These are phyloP conservation scores for Cochlearius cochlearius DNA, from an alignment of 2,113 vertebrate species.

Conservation along the genomic window DNA sequence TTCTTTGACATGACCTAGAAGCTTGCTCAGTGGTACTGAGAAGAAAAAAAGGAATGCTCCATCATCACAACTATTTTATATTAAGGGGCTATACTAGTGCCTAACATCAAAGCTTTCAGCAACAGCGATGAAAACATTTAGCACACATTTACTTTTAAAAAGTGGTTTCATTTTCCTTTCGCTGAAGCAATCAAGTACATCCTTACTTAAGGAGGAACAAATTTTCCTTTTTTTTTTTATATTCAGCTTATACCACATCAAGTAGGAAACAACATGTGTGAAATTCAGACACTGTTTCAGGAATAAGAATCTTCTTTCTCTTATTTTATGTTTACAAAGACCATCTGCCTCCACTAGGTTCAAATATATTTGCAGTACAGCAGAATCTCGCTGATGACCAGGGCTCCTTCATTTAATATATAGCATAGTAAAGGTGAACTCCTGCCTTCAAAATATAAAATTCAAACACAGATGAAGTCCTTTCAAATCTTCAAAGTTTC, in stretches of 20 bases:
- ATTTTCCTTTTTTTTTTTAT: background rate
- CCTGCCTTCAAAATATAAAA: background rate
- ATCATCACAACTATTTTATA: background rate
- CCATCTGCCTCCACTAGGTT: background rate
- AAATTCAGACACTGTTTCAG: background rate
- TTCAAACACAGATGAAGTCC: background rate
- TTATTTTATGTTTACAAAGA: background rate
- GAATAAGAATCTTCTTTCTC: background rate
- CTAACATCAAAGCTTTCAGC: background rate
- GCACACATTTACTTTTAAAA: background rate
- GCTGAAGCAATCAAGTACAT: background rate
- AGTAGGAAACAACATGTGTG: background rate
- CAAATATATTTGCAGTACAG: background rate
- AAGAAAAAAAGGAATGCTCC: background rate
- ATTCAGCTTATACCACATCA: background rate
- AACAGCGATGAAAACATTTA: background rate
- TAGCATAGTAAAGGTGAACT: background rate
- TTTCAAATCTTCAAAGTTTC: background rate
- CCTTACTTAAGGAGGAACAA: background rate
- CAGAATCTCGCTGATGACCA: background rate
- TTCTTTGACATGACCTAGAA: background rate
- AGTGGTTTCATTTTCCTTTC: background rate
- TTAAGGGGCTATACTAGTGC: background rate
- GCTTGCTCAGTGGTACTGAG: background rate
- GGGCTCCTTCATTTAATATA: background rate